phyloP scores from a whole-genome alignment of 2,888 invertebrate species.

The Campoplex capitator region DNA sequence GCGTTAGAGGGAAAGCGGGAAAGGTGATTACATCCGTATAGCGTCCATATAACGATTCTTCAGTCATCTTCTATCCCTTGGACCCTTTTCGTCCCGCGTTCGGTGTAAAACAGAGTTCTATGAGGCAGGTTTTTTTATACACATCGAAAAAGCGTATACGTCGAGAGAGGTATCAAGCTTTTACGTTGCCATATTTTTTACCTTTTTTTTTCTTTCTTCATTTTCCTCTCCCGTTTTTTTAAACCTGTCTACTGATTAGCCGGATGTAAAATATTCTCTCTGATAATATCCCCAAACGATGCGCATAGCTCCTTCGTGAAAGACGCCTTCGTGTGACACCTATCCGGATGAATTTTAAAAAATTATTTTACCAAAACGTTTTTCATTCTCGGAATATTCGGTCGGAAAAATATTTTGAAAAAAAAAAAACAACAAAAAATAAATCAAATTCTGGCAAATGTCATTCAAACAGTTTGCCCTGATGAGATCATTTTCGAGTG shows the following conservation, averaged over 20 bases:
- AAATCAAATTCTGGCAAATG: background rate
- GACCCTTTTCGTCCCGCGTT: background rate
- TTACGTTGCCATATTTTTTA: background rate
- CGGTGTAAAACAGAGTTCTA: conserved; percentile 26
- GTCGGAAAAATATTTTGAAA: background rate
- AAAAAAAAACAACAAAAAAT: too few species aligned
- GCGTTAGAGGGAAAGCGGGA: conserved; percentile 29
- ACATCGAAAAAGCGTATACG: background rate
- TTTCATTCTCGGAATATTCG: background rate
- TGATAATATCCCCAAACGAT: conserved; percentile 8
- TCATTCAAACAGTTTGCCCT: background rate
- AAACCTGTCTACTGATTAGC: conserved; percentile 31
- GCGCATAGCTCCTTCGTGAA: background rate
- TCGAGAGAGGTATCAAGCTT: background rate
- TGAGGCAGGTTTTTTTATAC: background rate
- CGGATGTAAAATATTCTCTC: conserved; percentile 33
- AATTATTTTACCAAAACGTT: too few species aligned
- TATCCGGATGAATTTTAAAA: background rate
- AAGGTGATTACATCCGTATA: conserved; percentile 51
- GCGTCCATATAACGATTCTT: conserved; percentile 53
- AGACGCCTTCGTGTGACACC: background rate
- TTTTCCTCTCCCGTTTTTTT: background rate
- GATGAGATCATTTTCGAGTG: background rate
- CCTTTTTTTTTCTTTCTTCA: background rate
- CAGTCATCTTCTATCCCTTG: conserved; percentile 20